Percentiles rank a stretch among this genome's conserved stretches.
Conservation (phyloP, 2,113 vertebrate genomes). For the Regulus satrapa region DNA sequence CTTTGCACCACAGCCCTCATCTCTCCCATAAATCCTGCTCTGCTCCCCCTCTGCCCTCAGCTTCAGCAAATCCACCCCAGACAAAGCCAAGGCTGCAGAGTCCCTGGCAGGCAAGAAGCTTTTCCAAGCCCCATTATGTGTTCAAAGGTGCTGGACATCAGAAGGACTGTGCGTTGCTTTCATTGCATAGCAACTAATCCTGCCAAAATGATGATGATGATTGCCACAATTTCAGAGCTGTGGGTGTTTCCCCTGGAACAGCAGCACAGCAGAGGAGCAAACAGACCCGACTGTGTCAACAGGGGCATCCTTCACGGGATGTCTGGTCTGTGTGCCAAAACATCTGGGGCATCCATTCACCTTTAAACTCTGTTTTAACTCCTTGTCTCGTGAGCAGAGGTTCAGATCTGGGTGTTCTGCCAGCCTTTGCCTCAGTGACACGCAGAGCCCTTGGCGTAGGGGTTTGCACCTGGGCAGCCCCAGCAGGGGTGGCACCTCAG, state of each 20-base stretch:
- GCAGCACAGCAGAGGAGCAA: background rate
- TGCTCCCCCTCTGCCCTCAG: background rate
- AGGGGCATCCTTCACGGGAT: background rate
- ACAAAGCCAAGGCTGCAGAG: background rate
- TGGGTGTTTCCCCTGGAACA: background rate
- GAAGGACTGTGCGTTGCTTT: background rate
- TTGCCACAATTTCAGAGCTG: background rate
- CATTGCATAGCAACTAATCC: background rate
- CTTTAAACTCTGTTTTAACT: background rate
- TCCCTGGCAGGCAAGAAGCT: background rate
- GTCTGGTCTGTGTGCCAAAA: background rate
- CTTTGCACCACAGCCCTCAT: background rate
- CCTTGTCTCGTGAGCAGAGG: background rate
- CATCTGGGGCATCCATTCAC: background rate
- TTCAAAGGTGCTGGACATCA: background rate
- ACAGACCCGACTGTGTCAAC: fast-evolving
- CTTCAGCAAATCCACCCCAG: background rate
- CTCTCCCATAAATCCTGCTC: fast-evolving
- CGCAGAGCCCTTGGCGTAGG: fast-evolving
- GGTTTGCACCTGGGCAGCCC: fast-evolving
- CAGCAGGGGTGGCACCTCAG: background rate
- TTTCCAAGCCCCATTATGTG: background rate
- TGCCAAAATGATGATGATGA: background rate
- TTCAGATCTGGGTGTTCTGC: background rate
- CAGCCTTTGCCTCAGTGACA: background rate